Evolutionary conservation across 2,888 invertebrate species (phyloP).

Genomic region (Phortica okadai): DNA sequence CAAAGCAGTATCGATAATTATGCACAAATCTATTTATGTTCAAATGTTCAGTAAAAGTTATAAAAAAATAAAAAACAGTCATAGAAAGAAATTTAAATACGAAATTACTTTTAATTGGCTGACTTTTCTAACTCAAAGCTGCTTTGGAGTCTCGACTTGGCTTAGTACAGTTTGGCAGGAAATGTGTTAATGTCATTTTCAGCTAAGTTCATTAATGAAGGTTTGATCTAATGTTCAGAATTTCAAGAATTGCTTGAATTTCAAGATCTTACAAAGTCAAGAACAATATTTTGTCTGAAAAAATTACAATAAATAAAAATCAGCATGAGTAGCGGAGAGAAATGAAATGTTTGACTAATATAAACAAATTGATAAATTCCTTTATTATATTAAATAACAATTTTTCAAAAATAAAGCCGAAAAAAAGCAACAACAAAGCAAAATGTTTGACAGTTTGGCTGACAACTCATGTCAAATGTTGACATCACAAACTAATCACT

Average conservation of each 20-base stretch:
- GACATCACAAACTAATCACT: slow-evolving; percentile 74
- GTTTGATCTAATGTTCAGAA: too few relatives aligned
- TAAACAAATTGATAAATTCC: slow-evolving; percentile 11
- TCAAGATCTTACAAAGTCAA: background rate
- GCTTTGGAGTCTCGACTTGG: too few relatives aligned
- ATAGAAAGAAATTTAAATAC: background rate
- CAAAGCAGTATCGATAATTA: slow-evolving; percentile 13
- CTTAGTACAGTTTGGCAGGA: background rate
- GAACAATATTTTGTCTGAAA: background rate
- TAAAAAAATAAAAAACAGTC: background rate
- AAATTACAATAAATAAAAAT: background rate
- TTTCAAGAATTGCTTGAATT: too few relatives aligned
- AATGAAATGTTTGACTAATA: slow-evolving; percentile 3
- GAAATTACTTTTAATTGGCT: slow-evolving; percentile 7
- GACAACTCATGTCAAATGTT: slow-evolving; percentile 74
- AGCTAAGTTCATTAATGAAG: too few relatives aligned
- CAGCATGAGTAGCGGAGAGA: background rate
- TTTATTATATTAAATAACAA: slow-evolving; percentile 44
- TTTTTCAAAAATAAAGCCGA: slow-evolving; percentile 48
- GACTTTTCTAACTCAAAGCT: background rate
- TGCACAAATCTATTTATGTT: slow-evolving; percentile 19
- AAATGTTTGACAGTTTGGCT: slow-evolving; percentile 73
- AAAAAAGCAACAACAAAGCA: slow-evolving; percentile 45
- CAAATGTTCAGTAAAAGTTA: slow-evolving; percentile 10
- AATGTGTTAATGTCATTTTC: background rate